A percentile compares a stretch with the other conserved stretches of the same genome.
phyloP scores from a whole-genome alignment of 2,888 invertebrate genomes.

The Homarus gammarus region DNA sequence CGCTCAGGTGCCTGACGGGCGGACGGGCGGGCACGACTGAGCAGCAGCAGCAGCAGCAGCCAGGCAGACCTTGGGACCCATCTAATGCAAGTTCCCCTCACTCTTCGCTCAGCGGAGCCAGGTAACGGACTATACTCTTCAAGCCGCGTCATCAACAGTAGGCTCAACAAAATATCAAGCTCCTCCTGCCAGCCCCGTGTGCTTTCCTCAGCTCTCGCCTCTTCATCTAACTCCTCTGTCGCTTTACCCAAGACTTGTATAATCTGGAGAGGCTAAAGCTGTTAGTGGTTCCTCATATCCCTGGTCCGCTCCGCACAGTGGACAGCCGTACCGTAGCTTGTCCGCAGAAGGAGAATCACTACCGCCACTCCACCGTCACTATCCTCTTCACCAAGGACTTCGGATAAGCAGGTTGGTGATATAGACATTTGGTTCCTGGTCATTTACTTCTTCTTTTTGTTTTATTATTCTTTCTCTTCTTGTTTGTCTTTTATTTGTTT shows the following conservation, averaged over 20 bases:
- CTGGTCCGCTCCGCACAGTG: conserved; percentile 36
- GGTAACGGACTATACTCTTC: too few species aligned
- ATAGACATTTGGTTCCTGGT: too few species aligned
- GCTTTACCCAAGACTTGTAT: background rate
- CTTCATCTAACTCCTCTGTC: background rate
- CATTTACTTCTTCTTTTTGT: too few species aligned
- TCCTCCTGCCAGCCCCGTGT: too few species aligned
- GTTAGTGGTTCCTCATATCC: conserved; percentile 8
- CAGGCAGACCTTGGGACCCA: background rate
- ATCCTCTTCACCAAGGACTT: conserved; percentile 67
- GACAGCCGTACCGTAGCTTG: conserved; percentile 26
- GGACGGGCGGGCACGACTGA: too few species aligned
- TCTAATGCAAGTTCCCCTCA: background rate
- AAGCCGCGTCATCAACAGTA: too few species aligned
- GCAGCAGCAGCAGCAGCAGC: background rate
- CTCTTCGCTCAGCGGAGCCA: background rate
- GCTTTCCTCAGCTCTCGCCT: background rate
- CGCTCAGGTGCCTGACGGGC: too few species aligned
- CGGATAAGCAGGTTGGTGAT: conserved; percentile 50
- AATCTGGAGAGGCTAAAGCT: conserved; percentile 41
- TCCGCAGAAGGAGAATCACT: conserved; percentile 26
- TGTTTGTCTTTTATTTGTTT: too few species aligned
- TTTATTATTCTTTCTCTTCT: too few species aligned
- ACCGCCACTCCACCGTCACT: conserved; percentile 52
- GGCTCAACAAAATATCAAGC: too few species aligned